A percentile compares a stretch with the other conserved stretches of the same genome.
Evolutionary conservation across 2,888 invertebrate genomes (phyloP).

Genomic region (Sympetrum striolatum): DNA sequence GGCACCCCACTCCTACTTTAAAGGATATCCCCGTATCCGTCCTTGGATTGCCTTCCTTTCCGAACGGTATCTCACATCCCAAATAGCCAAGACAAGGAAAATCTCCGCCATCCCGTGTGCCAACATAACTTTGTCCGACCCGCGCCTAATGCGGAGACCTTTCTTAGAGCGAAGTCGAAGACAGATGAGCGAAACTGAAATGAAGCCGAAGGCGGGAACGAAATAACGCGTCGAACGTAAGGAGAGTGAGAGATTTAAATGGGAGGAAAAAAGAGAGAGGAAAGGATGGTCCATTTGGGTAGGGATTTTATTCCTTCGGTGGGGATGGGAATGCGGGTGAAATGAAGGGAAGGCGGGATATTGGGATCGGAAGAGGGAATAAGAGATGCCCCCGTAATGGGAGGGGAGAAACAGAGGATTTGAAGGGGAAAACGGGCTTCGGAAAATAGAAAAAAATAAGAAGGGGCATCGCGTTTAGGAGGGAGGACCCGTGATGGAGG

Average conservation of each 20-base stretch:
- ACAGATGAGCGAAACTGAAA: neutral
- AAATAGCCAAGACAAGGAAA: no score
- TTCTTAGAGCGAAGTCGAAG: neutral
- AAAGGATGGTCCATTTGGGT: neutral
- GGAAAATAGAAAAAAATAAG: no score
- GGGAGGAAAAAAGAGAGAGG: neutral
- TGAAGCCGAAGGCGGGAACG: neutral
- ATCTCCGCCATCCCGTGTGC: no score
- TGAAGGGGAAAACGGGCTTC: neutral
- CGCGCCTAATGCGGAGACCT: neutral
- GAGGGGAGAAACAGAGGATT: neutral
- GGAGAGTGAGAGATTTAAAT: neutral
- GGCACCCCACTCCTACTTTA: no score
- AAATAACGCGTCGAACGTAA: neutral
- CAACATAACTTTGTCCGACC: no score
- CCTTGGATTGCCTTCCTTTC: no score
- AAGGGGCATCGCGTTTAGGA: no score
- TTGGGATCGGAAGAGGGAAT: neutral
- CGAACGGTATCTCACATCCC: no score
- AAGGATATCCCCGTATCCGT: no score
- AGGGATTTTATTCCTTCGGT: neutral
- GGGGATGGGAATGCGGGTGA: neutral
- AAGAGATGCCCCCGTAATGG: neutral
- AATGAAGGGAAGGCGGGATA: no score
- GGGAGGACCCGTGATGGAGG: no score